A percentile compares a stretch with the other conserved stretches of the same genome.
Conservation (phyloP, 2,113 vertebrate genomes). For the Arenaria interpres region DNA sequence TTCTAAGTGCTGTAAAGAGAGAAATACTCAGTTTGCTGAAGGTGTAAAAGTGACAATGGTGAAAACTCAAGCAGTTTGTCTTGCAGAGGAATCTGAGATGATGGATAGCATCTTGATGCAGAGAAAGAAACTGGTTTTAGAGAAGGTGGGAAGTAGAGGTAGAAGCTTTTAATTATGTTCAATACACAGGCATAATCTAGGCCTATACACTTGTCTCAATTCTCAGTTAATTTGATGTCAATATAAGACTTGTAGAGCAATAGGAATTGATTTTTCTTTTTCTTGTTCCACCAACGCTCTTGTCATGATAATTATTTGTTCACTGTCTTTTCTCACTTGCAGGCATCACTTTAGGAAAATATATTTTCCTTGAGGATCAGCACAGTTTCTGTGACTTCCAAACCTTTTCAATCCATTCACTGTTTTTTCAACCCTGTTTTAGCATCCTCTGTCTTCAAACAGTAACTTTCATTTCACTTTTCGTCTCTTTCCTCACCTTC, state of each 20-base stretch:
- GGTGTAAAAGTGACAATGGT: not conserved
- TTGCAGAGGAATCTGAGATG: not conserved
- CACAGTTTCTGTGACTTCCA: not conserved
- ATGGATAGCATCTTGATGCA: not conserved
- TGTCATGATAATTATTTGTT: not conserved
- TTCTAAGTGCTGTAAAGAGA: not conserved
- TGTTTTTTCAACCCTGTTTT: not conserved
- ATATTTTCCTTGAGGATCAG: not conserved
- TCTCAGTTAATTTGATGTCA: not conserved
- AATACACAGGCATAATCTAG: not conserved
- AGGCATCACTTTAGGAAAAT: not conserved
- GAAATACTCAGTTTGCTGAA: not conserved
- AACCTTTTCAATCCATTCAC: not conserved
- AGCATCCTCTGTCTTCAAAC: not conserved
- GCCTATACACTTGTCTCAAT: not conserved
- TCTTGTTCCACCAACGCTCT: not conserved
- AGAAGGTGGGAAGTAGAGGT: not conserved
- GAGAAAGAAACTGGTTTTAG: not conserved
- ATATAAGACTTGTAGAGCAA: not conserved
- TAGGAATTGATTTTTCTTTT: not conserved
- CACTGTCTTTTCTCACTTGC: not conserved
- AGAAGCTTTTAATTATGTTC: constrained; percentile 13
- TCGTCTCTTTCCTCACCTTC: not conserved
- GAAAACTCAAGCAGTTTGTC: not conserved
- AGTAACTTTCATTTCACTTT: not conserved